Base-by-base conservation (phyloP, 1,140 invertebrate genomes). In the Trichonephila inaurata region DNA sequence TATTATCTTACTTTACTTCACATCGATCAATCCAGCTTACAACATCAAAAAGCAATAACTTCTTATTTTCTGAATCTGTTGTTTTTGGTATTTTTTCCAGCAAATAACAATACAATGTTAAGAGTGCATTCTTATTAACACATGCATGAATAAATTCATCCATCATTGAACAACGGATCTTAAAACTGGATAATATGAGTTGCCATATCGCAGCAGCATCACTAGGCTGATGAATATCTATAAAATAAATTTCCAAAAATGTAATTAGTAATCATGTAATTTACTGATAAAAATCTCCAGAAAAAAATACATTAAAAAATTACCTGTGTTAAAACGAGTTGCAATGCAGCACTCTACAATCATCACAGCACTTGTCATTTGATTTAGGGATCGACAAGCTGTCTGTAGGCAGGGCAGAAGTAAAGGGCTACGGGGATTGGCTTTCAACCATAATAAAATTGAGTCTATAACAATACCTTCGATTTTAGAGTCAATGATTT, bases 301-400 rank as follows among this genome's bases (percentile, higher is more conserved):
- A 77, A 83, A 16, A 28, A 83, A 21, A 14, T 51, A 58, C 24
- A 4, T 3, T 24, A n/a, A 24, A 69, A 85, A 87, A 33, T 28
- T 89, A 93, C 92, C 92, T 44, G 64, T 82, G 33, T 92, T 92
- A 60, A 89, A 93, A 0, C 92, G 92, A 18, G 87, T 58, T 82
- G 18, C 18, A 60, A 93, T 81, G 86, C 92, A 93, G 8, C 86
- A 89, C 40, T 93, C 92, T 40, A 61, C 66, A 51, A 93, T 83
- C 24, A 58, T 28, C 14, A 93, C 92, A 19, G 62, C 82, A 82
- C 14, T 82, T 62, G 66, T n/a, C 24, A 82, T 64, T 33, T 62
- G 19, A 51, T 60, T 93, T 6, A 93, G 92, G 44, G 58, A 89
- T 19, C 60, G 58, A 33, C 86, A 89, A 82, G 92, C 85, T 40